phyloP scores from a whole-genome alignment of 2,113 vertebrate genomes.

The Anolis carolinensis region DNA sequence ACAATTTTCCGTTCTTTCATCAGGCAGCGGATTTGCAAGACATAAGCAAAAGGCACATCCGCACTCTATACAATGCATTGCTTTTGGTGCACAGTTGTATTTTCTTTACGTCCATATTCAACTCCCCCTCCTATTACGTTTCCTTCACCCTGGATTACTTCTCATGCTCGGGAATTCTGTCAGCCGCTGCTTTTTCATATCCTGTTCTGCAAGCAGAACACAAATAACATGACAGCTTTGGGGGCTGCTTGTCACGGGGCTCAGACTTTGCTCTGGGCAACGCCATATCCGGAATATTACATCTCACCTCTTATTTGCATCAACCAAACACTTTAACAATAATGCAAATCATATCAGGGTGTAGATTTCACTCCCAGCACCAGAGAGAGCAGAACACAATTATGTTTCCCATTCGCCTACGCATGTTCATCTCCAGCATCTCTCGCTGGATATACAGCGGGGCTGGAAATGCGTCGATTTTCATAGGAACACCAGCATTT shows the following conservation, averaged over 20 bases:
- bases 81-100: constrained; percentile 22
- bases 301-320: constrained; percentile 67
- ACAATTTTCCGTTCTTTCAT: constrained; percentile 18
- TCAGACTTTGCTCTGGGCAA: constrained; percentile 67
- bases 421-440: constrained; percentile 25
- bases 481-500: neutral
- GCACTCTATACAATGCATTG: constrained; percentile 20
- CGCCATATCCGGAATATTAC: constrained; percentile 71
- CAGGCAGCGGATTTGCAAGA: constrained; percentile 44
- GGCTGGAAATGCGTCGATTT: neutral
- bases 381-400: constrained; percentile 57
- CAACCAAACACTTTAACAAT: constrained; percentile 71
- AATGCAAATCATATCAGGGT: constrained; percentile 60
- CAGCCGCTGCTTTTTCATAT: constrained; percentile 66
- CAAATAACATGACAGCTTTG: constrained; percentile 70
- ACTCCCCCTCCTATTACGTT: constrained; percentile 44
- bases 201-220: constrained; percentile 63
- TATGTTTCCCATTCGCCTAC: constrained; percentile 52
- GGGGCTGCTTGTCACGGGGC: constrained; percentile 68
- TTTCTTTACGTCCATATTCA: constrained; percentile 17
- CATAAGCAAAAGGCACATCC: constrained; percentile 24
- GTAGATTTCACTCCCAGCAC: constrained; percentile 63
- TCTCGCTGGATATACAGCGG: constrained; percentile 17
- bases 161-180: constrained; percentile 67
- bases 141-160: constrained; percentile 60